A percentile compares a stretch with the other conserved stretches of the same genome.
Evolutionary conservation across 2,888 invertebrate species (phyloP).

Genomic region (Tubulanus polymorphus): DNA sequence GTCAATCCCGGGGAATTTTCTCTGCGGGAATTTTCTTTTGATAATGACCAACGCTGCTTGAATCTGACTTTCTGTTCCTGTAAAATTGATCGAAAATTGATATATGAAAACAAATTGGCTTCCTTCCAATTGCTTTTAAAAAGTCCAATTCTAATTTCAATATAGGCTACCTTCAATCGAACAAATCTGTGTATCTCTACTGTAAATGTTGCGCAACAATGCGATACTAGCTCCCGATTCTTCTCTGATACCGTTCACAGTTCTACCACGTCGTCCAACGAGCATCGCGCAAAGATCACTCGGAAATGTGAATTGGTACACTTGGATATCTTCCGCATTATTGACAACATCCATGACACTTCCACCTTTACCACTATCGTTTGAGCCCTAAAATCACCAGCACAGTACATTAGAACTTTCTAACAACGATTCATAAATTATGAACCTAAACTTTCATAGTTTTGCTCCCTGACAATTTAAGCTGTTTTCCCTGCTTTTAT

Average conservation of each 20-base stretch:
- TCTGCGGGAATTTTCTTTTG: conserved; percentile 76
- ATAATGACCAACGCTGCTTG: conserved; percentile 79
- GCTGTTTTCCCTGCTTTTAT: no score
- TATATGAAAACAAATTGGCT: not conserved
- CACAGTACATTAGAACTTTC: no score
- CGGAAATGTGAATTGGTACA: conserved; percentile 54
- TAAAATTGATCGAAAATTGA: conserved; percentile 4
- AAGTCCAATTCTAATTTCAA: not conserved
- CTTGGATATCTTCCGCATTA: conserved; percentile 68
- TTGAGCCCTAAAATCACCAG: conserved; percentile 67
- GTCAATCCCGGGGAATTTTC: conserved; percentile 70
- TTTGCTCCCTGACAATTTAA: no score
- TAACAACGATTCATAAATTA: no score
- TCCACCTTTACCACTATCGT: conserved; percentile 79
- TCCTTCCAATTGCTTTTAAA: not conserved
- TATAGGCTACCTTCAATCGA: conserved; percentile 74
- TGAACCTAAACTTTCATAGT: no score
- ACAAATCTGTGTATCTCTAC: conserved; percentile 75
- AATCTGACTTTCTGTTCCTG: conserved; percentile 73
- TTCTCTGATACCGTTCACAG: conserved; percentile 72
- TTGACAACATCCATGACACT: conserved; percentile 48
- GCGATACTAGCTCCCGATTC: conserved; percentile 75
- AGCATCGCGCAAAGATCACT: conserved; percentile 72
- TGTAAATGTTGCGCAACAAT: conserved; percentile 73
- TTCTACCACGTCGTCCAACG: conserved; percentile 78